Evolutionary conservation across 1,140 invertebrate species (phyloP).

Genomic region (Reticulitermes speratus): DNA sequence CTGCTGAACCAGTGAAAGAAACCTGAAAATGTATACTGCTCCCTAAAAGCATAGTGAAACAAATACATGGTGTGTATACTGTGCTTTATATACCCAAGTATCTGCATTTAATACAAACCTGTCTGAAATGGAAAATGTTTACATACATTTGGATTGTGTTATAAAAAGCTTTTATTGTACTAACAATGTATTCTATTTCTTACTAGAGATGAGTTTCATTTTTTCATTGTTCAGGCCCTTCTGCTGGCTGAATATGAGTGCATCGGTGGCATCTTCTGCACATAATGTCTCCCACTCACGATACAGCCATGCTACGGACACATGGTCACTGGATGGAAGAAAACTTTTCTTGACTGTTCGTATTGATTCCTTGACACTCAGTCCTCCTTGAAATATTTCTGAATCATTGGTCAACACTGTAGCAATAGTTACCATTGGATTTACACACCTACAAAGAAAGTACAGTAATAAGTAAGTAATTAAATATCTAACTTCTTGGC

Average conservation of each 20-base stretch:
- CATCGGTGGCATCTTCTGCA: slow-evolving; percentile 37
- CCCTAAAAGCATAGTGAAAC: too few species aligned
- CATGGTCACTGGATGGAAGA: slow-evolving; percentile 55
- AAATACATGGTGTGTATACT: too few species aligned
- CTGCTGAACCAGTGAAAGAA: too few species aligned
- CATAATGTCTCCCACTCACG: slow-evolving; percentile 46
- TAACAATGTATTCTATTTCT: too few species aligned
- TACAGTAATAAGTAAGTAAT: slow-evolving; percentile 20
- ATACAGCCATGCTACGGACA: slow-evolving; percentile 52
- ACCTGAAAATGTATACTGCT: too few species aligned
- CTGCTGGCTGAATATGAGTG: slow-evolving; percentile 45
- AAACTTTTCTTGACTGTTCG: slow-evolving; percentile 51
- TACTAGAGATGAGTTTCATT: slow-evolving; percentile 49
- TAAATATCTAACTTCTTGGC: background rate
- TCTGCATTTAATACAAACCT: too few species aligned
- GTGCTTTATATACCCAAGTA: too few species aligned
- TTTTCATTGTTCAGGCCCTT: slow-evolving; percentile 47
- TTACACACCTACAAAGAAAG: slow-evolving; percentile 46
- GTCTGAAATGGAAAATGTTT: too few species aligned
- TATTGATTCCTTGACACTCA: slow-evolving; percentile 44
- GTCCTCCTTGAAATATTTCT: slow-evolving; percentile 41
- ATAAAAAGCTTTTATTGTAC: too few species aligned
- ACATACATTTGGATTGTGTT: too few species aligned
- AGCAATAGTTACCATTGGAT: slow-evolving; percentile 46
- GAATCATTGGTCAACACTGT: slow-evolving; percentile 41